Percentiles rank a stretch among this genome's conserved stretches.
phyloP scores from a whole-genome alignment of 2,113 vertebrate genomes.

The Lycaon pictus region DNA sequence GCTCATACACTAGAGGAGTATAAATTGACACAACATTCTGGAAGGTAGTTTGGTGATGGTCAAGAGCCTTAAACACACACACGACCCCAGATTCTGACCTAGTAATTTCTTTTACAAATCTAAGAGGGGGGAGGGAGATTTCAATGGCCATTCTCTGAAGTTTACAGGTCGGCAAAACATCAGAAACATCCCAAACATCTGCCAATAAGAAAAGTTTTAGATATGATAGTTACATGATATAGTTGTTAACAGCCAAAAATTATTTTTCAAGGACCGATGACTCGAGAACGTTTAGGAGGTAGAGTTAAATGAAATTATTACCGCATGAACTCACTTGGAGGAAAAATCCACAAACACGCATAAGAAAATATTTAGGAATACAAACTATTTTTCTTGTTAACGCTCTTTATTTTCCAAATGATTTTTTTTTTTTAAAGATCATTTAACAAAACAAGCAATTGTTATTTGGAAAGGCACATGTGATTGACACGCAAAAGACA shows the following conservation, averaged over 20 bases:
- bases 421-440: background rate
- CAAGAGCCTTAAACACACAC: background rate
- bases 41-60: background rate
- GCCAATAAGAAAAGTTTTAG: constrained; percentile 22
- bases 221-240: background rate
- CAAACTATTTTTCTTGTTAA: background rate
- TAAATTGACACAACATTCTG: background rate
- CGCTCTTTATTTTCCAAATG: background rate
- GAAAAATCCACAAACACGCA: constrained; percentile 3
- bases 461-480: background rate
- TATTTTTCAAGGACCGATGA: constrained; percentile 6
- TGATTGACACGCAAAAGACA: background rate
- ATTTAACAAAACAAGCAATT: background rate
- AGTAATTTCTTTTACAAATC: constrained; percentile 15
- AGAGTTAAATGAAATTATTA: constrained; percentile 37
- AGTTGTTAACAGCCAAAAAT: constrained; percentile 43
- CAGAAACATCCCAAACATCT: constrained; percentile 47
- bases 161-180: constrained; percentile 12
- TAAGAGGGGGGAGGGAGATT: no score
- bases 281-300: background rate
- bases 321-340: background rate
- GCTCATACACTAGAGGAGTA: background rate
- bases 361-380: background rate
- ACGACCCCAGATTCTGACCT: background rate
- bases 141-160: constrained; percentile 24